Percentiles rank a stretch among this genome's conserved stretches.
phyloP scores from a whole-genome alignment of 2,797 vertebrate species.

The Gymnothorax reevesii region DNA sequence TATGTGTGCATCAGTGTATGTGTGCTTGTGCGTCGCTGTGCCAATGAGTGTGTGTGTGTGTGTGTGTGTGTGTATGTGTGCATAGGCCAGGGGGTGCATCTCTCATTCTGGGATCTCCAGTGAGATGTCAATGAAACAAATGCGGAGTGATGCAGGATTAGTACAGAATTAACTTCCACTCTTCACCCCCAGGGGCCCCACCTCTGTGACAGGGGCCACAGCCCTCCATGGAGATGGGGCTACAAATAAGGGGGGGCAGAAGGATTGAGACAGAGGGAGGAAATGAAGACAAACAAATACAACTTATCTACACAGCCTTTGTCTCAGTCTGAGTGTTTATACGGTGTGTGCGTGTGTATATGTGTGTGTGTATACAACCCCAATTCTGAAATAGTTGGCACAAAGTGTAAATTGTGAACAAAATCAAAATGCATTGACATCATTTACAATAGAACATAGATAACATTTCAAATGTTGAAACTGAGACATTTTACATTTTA shows the following conservation, averaged over 20 bases:
- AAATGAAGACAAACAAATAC: background rate
- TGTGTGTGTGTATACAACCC: too few relatives aligned
- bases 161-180: conserved; percentile 55
- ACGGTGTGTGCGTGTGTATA: too few relatives aligned
- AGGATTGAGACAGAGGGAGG: background rate
- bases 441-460: too few relatives aligned
- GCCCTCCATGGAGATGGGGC: background rate
- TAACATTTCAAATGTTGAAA: too few relatives aligned
- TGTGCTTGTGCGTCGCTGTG: conserved; percentile 31
- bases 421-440: too few relatives aligned
- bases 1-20: background rate
- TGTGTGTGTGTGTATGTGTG: conserved; percentile 33
- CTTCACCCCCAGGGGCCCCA: conserved; percentile 41
- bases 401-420: too few relatives aligned
- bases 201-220: conserved; percentile 15
- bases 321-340: too few relatives aligned
- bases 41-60: conserved; percentile 2
- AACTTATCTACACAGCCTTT: background rate
- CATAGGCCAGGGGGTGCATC: conserved; percentile 31
- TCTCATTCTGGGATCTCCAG: conserved; percentile 53
- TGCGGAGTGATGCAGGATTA: conserved; percentile 53
- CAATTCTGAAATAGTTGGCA: too few relatives aligned
- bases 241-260: background rate
- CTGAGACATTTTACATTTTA: too few relatives aligned
- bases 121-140: conserved; percentile 69